Evolutionary conservation across 2,888 invertebrate genomes (phyloP), one percentile per base, ranked within the genome.

Genomic region (Hofmannophila pseudospretella): DNA sequence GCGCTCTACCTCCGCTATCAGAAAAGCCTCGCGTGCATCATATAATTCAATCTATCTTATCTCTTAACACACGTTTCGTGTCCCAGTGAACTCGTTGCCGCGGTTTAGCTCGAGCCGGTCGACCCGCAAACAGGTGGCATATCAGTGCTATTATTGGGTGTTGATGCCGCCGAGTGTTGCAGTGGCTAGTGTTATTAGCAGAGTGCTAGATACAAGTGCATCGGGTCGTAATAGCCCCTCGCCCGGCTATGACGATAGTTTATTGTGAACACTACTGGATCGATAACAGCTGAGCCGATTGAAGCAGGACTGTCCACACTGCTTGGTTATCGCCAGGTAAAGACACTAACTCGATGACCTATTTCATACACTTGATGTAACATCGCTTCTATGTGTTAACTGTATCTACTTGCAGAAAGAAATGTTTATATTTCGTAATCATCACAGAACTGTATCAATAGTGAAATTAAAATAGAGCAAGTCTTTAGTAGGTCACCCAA

Each of bases 281-380:
- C 81, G 69, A 81, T 81, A 73, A 74, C 79, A 77, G 76, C 79
- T 79, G 78, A 70, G 66, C 58, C 55, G 57, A 65, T 67, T 68
- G 65, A 56, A 67, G 56, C 16, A 5, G 16, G 57, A 54, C 53
- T 67, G 53, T 54, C 66, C 64, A 66, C 64, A 66, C 23, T 14
- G 22, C 13, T 61, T 46, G 51, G 57, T 62, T 69, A 63, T 68
- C 60, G 51, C 59, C 59, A 79, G 78, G 79, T 80, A 61, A 74
- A 50, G 54, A 60, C 50, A 46, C 43, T 42, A 47, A 51, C 50
- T 49, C 47, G 46, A 49, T 62, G 63, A 64, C 66, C 65, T 53
- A 58, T 54, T 58, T 58, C 31, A 29, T 29, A 9, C 22, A 32
- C 11, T 20, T 19, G 23, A 12, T 12, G 23, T n/a, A 23, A 23